These are phyloP conservation scores for Cuculus canorus DNA, from an alignment of 2,797 vertebrate species.

Conservation along the genomic window DNA sequence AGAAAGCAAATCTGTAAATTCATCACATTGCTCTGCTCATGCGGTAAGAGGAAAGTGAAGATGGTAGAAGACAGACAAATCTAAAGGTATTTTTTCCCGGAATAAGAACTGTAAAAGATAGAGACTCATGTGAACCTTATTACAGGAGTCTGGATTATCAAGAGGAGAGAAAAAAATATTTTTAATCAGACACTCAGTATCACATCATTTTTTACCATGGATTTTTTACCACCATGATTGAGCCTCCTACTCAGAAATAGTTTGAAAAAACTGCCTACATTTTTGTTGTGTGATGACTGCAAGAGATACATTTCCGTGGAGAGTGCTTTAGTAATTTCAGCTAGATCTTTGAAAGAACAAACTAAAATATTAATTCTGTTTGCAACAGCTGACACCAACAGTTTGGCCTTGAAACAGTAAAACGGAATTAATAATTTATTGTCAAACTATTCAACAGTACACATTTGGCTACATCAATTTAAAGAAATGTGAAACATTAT, in stretches of 20 bases:
- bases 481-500: not conserved
- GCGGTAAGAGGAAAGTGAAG: not conserved
- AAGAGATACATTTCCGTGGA: not conserved
- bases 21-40: not conserved
- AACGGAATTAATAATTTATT: not conserved
- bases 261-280: not conserved
- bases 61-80: not conserved
- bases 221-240: not conserved
- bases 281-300: not conserved
- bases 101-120: not conserved
- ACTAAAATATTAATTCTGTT: slow-evolving; percentile 10
- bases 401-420: not conserved
- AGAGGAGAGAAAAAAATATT: not conserved
- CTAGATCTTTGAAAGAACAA: not conserved
- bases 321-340: not conserved
- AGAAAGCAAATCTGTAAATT: not conserved
- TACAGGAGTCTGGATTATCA: not conserved
- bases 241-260: not conserved
- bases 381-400: not conserved
- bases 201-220: not conserved
- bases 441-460: not conserved
- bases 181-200: not conserved
- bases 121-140: not conserved
- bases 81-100: not conserved
- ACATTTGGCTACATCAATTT: not conserved